Evolutionary conservation across 2,888 invertebrate genomes (phyloP).

Genomic region (Candidula unifasciata): DNA sequence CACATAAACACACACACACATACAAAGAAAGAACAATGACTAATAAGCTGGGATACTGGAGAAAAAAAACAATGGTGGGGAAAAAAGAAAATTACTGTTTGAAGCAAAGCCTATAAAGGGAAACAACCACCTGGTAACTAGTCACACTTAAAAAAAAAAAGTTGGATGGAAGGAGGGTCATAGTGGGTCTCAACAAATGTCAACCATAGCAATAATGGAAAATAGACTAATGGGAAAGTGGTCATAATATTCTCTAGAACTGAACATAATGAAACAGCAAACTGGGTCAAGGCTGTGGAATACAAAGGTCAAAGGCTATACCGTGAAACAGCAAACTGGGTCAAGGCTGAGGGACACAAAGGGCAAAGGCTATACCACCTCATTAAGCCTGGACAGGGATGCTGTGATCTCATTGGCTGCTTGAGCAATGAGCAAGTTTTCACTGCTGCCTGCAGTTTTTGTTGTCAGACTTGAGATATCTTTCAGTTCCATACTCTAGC

Average conservation of each 20-base stretch:
- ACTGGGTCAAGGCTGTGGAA: not conserved
- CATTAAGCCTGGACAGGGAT: constrained; percentile 64
- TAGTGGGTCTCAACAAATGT: no score
- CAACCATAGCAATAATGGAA: not conserved
- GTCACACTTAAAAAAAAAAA: no score
- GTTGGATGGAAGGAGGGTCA: no score
- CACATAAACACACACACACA: no score
- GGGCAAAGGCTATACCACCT: constrained; percentile 52
- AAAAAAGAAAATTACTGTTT: no score
- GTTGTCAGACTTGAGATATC: not conserved
- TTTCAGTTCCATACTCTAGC: constrained; percentile 37
- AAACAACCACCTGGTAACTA: no score
- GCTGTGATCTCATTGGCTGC: constrained; percentile 64
- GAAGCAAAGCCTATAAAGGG: no score
- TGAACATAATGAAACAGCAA: not conserved
- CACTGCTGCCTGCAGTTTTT: constrained; percentile 53
- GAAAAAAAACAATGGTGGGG: no score
- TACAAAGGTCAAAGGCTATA: not conserved
- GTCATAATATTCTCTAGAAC: not conserved
- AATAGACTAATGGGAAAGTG: not conserved
- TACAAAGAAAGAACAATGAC: no score
- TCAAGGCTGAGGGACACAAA: not conserved
- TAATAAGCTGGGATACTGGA: no score
- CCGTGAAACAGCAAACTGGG: constrained; percentile 26
- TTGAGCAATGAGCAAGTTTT: constrained; percentile 62